Percentiles rank a stretch among this genome's conserved stretches.
Conservation (phyloP, 2,888 invertebrate genomes). For the Lutraria lutraria region DNA sequence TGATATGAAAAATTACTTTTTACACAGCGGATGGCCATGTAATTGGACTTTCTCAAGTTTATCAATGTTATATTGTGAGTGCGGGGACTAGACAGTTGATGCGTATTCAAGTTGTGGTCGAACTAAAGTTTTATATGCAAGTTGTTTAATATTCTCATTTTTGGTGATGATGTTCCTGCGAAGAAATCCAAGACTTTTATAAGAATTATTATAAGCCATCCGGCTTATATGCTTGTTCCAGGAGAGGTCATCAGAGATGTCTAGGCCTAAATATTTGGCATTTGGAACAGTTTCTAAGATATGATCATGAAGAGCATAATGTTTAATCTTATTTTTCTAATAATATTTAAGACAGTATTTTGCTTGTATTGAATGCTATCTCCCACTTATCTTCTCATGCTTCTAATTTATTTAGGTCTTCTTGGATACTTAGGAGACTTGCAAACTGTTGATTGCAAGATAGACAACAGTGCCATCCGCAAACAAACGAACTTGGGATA, state of each 20-base stretch:
- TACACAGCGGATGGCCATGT: too few relatives aligned
- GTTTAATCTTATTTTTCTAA: neutral
- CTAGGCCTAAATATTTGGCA: constrained; percentile 40
- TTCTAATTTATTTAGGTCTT: constrained; percentile 30
- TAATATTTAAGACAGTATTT: constrained; percentile 32
- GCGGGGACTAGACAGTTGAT: neutral
- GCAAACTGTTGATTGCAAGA: neutral
- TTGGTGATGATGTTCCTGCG: neutral
- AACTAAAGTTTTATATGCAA: neutral
- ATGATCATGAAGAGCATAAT: neutral
- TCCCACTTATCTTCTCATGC: constrained; percentile 30
- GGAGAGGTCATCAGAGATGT: constrained; percentile 6
- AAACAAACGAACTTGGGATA: constrained; percentile 37
- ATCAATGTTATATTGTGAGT: too few relatives aligned
- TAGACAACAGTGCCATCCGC: constrained; percentile 45
- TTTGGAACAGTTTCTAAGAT: constrained; percentile 12
- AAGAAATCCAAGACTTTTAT: neutral
- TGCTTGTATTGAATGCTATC: constrained; percentile 44
- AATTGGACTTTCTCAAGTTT: too few relatives aligned
- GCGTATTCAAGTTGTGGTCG: neutral
- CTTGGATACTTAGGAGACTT: constrained; percentile 4
- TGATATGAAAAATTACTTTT: too few relatives aligned
- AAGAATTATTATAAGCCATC: neutral
- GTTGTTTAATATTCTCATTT: neutral
- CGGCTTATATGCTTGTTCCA: neutral